Evolutionary conservation across 2,797 vertebrate species (phyloP), one percentile per base, ranked within the genome.

Genomic region (Schizopygopsis malacanthus): DNA sequence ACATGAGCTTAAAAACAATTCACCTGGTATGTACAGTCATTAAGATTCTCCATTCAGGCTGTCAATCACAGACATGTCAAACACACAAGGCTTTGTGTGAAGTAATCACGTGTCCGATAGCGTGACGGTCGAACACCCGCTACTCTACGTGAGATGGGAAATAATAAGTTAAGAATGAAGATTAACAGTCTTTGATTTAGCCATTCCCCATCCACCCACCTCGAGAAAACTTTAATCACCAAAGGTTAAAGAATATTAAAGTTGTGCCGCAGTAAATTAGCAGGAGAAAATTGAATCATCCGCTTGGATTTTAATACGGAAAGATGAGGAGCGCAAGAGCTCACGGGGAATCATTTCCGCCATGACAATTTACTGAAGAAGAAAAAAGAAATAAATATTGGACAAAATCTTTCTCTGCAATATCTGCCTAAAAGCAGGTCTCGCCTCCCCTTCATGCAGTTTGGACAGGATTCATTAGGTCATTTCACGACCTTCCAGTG

Each of bases 191-290:
- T 82, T 77, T 50, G 54, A 65, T 65, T 83, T 39, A 75, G 20
- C 4, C 8, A 1, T 83, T 76, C 71, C 61, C 80, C 39, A 22
- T 56, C 72, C 61, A 41, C 79, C 71, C 71, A 82, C 61, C 18
- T 12, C 9, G 1, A n/a, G 69, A 81, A 47, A 75, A 28, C 71
- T 45, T 82, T 56, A 63, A 61, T 82, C 54, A 73, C 2, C 15
- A 77, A 82, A 86, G 85, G 79, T 86, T 82, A 86, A 82, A 78
- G 71, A 75, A 82, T 82, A 82, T 77, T 82, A 70, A 54, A 69
- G 37, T 54, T 82, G 65, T 52, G 50, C 33, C 20, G 16, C 41
- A 45, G 25, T 82, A 71, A 86, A 82, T 82, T 86, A 82, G 61
- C 72, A 56, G 2, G 25, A 77, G 71, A 77, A 77, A 82, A 86